Conservation (phyloP, 2,797 vertebrate species). For the Coilia nasus region DNA sequence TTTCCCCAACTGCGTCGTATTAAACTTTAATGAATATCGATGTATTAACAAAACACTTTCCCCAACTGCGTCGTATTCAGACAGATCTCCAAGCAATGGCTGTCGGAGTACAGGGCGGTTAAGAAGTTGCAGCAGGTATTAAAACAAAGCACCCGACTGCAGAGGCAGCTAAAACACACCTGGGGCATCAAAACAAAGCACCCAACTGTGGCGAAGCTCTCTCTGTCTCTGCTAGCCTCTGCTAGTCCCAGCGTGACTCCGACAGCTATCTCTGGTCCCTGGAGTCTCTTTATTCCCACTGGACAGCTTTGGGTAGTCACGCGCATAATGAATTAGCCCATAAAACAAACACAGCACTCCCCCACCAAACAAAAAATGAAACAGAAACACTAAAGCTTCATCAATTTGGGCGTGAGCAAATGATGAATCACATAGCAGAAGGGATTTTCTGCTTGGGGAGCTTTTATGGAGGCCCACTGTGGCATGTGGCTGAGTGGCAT, state of each 20-base stretch:
- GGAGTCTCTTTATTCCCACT: not conserved
- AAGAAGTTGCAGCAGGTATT: not conserved
- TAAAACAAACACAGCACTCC: not conserved
- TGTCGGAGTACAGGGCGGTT: too few species aligned
- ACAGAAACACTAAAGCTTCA: not conserved
- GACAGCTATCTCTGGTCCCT: not conserved
- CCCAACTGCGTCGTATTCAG: too few species aligned
- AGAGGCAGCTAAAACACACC: not conserved
- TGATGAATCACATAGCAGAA: not conserved
- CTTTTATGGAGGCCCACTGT: too few species aligned
- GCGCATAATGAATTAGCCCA: not conserved
- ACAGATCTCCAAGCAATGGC: not conserved
- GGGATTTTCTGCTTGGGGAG: too few species aligned
- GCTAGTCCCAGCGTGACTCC: not conserved
- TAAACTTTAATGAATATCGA: not conserved
- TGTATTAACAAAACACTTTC: not conserved
- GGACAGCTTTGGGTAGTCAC: not conserved
- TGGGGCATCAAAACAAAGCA: too few species aligned
- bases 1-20: not conserved
- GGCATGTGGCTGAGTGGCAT: too few species aligned
- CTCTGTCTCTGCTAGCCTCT: not conserved
- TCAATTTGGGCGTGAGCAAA: not conserved
- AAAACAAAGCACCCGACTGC: not conserved
- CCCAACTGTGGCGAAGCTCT: too few species aligned
- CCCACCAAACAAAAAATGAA: too few species aligned